Evolutionary conservation across 2,888 invertebrate genomes (phyloP).

Genomic region (Sussaba pulchella): DNA sequence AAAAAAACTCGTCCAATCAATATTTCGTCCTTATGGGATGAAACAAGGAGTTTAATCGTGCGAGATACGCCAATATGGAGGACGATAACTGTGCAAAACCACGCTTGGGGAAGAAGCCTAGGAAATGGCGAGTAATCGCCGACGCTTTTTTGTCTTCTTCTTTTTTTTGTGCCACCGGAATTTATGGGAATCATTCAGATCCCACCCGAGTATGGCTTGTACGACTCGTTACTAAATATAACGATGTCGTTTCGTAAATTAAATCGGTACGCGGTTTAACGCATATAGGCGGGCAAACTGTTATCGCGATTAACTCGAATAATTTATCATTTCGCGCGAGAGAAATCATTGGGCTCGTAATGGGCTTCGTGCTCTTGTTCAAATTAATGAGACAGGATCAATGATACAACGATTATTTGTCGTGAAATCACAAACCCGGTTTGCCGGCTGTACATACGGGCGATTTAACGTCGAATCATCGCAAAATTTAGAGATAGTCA

Average conservation of each 20-base stretch:
- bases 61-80: conserved; percentile 3
- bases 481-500: no score
- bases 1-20: conserved; percentile 66
- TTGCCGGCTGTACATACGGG: neutral
- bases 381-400: conserved; percentile 24
- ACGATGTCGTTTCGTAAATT: conserved; percentile 35
- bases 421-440: conserved; percentile 13
- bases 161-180: neutral
- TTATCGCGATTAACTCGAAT: conserved; percentile 24
- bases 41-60: conserved; percentile 36
- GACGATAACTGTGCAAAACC: conserved; percentile 4
- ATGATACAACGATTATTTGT: conserved; percentile 19
- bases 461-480: neutral
- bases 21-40: conserved; percentile 50
- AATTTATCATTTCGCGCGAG: conserved; percentile 14
- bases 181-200: neutral
- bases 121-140: conserved; percentile 6
- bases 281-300: conserved; percentile 15
- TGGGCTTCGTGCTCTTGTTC: neutral
- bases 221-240: conserved; percentile 1
- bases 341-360: neutral
- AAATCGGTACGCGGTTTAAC: conserved; percentile 16
- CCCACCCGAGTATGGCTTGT: neutral
- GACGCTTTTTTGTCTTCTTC: neutral
- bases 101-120: neutral